Evolutionary conservation across 2,113 vertebrate genomes (phyloP), one percentile per base, ranked within the genome.

Genomic region (Oncorhynchus mykiss): DNA sequence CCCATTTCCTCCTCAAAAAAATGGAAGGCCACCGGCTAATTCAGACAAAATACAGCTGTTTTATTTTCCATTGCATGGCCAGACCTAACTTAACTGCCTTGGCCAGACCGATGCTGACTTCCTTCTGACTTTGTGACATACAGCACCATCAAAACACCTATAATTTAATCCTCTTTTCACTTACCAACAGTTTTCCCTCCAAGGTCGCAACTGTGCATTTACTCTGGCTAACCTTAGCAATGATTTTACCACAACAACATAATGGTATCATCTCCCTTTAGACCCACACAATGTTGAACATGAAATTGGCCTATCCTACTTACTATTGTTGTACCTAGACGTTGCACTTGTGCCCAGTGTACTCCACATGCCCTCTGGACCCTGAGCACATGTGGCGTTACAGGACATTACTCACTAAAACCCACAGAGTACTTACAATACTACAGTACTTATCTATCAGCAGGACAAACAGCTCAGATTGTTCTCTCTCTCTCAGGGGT

Each of bases 21-120:
- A 31, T 3, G 51, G 14, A 18, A 57, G 51, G 62, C 62, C 25
- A 64, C 62, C 5, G 65, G 65, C 65, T 67, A 67, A 67, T 67
- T 67, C 65, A 67, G 65, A 67, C 65, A 67, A 67, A 67, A 31
- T 16, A 67, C 27, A 67, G 65, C 65, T 67, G 65, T 67, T 24
- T 25, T 65, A 5, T 11, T 14, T 27, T 67, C 24, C 51, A 57
- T 18, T 57, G 51, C 51, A 57, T 12, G 62, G 62, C 62, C 62
- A 25, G 62, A 12, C 62, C 12, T 65, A 67, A 29, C 65, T 27
- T 39, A 39, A 39, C 39, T 39, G 27, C 65, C 5, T 67, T 7
- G 65, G 65, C 27, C 65, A 29, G 65, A 67, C 27, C 13, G 14
- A 18, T 27, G 4, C 24, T 66, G 65, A 27, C 27, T 29, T 67